These are phyloP conservation scores for Platygyra sinensis DNA, from an alignment of 64 coral and sea anemone genomes.

Conservation along the genomic window DNA sequence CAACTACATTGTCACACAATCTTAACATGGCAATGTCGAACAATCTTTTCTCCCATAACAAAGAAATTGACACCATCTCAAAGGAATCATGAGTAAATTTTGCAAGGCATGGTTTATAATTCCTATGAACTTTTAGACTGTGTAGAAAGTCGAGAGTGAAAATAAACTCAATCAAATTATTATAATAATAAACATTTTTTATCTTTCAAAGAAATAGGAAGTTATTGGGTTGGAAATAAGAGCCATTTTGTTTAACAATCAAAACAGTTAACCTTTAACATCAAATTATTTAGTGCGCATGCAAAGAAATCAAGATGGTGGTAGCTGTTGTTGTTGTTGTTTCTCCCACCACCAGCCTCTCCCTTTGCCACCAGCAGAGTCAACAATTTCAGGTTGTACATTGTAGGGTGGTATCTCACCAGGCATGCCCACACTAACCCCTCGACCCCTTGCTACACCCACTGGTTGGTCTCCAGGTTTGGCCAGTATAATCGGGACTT, in stretches of 20 bases:
- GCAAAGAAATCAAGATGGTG: conserved; percentile 5
- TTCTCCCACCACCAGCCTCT: conserved; percentile 87
- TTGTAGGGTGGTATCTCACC: conserved; percentile 35
- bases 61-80: not conserved
- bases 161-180: too few species aligned
- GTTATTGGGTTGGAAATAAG: too few species aligned
- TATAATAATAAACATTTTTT: too few species aligned
- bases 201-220: too few species aligned
- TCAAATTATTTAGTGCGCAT: not conserved
- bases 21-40: not conserved
- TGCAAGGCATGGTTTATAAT: too few species aligned
- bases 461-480: conserved; percentile 74
- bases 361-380: conserved; percentile 52
- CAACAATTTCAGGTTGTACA: conserved; percentile 46
- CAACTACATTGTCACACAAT: not conserved
- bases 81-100: too few species aligned
- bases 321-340: conserved; percentile 70
- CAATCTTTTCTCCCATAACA: not conserved
- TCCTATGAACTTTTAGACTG: too few species aligned
- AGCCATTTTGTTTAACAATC: too few species aligned
- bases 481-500: conserved; percentile 61
- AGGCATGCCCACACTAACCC: conserved; percentile 37
- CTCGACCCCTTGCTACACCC: conserved; percentile 65
- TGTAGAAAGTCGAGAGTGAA: too few species aligned
- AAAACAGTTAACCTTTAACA: not conserved